Percentiles rank a stretch among this genome's conserved stretches.
Evolutionary conservation across 53 echinoderm and acorn worm genomes (phyloP).

Genomic region (Paracentrotus lividus): DNA sequence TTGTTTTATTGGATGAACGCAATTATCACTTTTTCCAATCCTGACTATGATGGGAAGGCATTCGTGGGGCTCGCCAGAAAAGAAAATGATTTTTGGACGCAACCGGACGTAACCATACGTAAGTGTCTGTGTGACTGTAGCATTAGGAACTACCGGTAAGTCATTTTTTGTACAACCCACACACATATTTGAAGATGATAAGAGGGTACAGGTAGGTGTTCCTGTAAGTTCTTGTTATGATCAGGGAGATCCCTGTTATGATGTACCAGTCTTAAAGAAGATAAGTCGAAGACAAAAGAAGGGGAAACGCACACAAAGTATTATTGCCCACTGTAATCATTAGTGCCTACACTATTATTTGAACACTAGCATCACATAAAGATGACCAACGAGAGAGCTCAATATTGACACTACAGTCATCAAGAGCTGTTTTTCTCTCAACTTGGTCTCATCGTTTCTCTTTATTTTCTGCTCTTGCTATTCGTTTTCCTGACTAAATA

Average conservation of each 20-base stretch:
- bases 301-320: background rate
- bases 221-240: background rate
- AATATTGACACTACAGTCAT: conserved; percentile 49
- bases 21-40: too few relatives aligned
- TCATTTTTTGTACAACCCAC: too few relatives aligned
- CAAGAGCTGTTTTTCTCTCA: background rate
- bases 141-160: too few relatives aligned
- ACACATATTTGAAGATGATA: background rate
- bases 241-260: background rate
- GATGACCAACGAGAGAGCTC: conserved; percentile 10
- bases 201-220: background rate
- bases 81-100: too few relatives aligned
- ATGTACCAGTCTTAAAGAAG: background rate
- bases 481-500: background rate
- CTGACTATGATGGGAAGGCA: too few relatives aligned
- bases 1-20: too few relatives aligned
- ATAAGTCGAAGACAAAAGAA: background rate
- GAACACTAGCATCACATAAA: conserved; percentile 9
- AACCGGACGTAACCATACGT: too few relatives aligned
- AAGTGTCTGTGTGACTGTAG: too few relatives aligned
- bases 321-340: conserved; percentile 19
- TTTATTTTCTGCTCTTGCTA: background rate
- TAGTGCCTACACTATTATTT: conserved; percentile 36
- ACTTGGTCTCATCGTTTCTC: too few relatives aligned
- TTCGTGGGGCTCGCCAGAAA: too few relatives aligned